Evolutionary conservation across 1,140 invertebrate species (phyloP).

Genomic region (Sipha flava): DNA sequence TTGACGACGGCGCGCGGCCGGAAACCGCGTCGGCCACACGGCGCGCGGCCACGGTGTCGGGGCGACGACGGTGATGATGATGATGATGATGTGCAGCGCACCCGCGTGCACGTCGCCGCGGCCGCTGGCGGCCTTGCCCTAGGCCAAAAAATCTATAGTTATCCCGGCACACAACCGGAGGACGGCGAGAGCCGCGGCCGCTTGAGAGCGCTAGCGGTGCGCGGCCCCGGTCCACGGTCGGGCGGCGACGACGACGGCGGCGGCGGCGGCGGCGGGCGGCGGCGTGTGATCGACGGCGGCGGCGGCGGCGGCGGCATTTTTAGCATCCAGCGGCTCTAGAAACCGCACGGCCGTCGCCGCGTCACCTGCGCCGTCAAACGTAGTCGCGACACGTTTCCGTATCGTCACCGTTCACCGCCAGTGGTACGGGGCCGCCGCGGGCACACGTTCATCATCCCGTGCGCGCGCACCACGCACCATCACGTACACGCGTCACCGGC

Average conservation of each 20-base stretch:
- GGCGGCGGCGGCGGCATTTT: not conserved
- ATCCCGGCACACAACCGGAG: not conserved
- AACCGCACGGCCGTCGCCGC: constrained; percentile 18
- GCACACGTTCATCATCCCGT: no score
- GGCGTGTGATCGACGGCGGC: not conserved
- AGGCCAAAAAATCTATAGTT: constrained; percentile 33
- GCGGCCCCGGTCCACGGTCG: not conserved
- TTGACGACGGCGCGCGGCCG: no score
- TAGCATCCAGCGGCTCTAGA: constrained; percentile 17
- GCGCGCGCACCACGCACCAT: not conserved
- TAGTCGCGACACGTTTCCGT: not conserved
- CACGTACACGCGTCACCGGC: no score
- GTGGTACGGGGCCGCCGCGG: no score
- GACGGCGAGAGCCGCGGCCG: not conserved
- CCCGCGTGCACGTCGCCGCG: no score
- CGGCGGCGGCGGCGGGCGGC: not conserved
- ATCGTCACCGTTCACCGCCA: no score
- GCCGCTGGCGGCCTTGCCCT: constrained; percentile 5
- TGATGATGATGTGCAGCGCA: not conserved
- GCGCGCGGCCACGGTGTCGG: no score
- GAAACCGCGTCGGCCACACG: no score
- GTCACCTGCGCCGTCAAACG: not conserved
- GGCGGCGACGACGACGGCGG: not conserved
- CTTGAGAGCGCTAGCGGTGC: not conserved
- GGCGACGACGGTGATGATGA: no score